Percentiles rank a stretch among this genome's conserved stretches.
phyloP scores from a whole-genome alignment of 2,888 invertebrate genomes.

The Eurytoma adleriae region DNA sequence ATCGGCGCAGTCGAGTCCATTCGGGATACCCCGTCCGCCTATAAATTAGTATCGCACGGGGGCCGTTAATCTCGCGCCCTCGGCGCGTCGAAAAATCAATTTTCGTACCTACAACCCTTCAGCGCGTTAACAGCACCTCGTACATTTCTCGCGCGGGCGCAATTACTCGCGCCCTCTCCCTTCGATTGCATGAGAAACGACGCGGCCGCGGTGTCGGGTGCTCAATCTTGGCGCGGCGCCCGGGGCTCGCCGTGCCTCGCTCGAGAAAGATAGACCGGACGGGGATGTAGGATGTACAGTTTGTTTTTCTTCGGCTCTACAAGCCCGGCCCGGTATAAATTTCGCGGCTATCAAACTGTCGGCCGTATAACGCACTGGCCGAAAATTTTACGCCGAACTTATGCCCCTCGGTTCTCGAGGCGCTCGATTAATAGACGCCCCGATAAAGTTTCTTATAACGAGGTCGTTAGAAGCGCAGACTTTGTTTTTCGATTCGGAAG shows the following conservation, averaged over 20 bases:
- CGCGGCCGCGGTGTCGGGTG: constrained; percentile 12
- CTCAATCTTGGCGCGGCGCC: constrained; percentile 28
- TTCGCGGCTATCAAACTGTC: constrained; percentile 33
- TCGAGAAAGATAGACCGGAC: not conserved
- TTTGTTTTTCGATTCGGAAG: no score
- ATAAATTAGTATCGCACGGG: constrained; percentile 44
- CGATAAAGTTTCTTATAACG: no score
- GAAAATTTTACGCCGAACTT: not conserved
- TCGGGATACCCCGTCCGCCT: not conserved
- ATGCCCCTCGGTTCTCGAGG: not conserved
- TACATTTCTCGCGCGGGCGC: constrained; percentile 54
- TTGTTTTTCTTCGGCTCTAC: constrained; percentile 12
- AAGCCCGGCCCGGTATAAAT: constrained; percentile 30
- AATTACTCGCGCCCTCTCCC: constrained; percentile 42
- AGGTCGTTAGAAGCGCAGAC: no score
- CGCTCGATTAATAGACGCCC: no score
- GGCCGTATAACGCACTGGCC: constrained; percentile 2
- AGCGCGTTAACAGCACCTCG: constrained; percentile 47
- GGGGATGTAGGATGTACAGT: not conserved
- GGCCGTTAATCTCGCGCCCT: constrained; percentile 46
- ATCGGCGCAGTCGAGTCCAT: constrained; percentile 23
- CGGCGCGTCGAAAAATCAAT: constrained; percentile 50
- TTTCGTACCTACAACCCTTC: constrained; percentile 35
- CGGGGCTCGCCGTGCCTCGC: not conserved
- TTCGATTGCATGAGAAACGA: constrained; percentile 50